phyloP scores from a whole-genome alignment of 2,797 vertebrate species.

The Acestrorhynchus altus region DNA sequence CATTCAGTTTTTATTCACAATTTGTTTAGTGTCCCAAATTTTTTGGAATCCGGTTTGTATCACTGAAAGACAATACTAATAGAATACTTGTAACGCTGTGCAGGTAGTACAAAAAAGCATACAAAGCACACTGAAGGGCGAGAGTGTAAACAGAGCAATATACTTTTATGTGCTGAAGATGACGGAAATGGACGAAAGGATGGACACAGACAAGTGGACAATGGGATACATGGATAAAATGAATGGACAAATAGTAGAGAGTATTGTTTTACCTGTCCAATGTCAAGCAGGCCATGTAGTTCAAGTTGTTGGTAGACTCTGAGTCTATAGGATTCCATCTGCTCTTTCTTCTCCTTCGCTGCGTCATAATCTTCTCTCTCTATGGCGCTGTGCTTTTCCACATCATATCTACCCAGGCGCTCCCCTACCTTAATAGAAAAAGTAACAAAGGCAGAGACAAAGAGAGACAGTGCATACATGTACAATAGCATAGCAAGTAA shows the following conservation, averaged over 20 bases:
- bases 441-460: not conserved
- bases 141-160: not conserved
- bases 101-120: constrained; percentile 8
- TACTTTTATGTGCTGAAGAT: too few species aligned
- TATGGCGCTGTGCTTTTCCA: constrained; percentile 90
- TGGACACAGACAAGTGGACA: not conserved
- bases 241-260: not conserved
- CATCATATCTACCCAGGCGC: constrained; percentile 88
- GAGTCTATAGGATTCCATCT: constrained; percentile 88
- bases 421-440: constrained; percentile 87
- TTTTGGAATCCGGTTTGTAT: too few species aligned
- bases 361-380: constrained; percentile 94
- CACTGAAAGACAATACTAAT: too few species aligned
- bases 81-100: constrained; percentile 29
- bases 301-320: constrained; percentile 88
- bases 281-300: constrained; percentile 86
- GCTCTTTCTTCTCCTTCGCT: constrained; percentile 90
- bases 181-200: not conserved
- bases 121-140: not conserved
- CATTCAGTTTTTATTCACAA: too few species aligned
- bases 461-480: too few species aligned
- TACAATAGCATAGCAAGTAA: too few species aligned
- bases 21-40: too few species aligned
- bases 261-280: constrained; percentile 73
- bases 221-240: not conserved